phyloP scores from a whole-genome alignment of 2,888 invertebrate species.

The Antitype chi region DNA sequence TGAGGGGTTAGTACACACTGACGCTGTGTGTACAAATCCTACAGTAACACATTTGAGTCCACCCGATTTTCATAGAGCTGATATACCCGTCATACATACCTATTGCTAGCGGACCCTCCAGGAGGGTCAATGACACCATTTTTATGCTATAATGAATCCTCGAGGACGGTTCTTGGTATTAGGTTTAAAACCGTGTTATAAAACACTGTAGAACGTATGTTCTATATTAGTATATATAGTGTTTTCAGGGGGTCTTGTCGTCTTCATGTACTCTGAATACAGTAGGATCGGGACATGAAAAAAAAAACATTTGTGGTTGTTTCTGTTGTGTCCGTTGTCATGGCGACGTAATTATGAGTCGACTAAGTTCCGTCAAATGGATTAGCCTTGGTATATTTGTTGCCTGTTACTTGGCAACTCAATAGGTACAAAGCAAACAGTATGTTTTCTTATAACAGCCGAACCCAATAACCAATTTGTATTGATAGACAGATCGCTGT shows the following conservation, averaged over 20 bases:
- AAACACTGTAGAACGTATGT: background rate
- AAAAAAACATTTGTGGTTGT: background rate
- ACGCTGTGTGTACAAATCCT: no score
- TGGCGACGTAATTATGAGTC: background rate
- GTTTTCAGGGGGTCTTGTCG: background rate
- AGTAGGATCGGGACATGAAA: background rate
- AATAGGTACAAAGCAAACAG: conserved; percentile 5
- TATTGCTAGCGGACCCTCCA: background rate
- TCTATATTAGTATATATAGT: no score
- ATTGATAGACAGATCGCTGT: no score
- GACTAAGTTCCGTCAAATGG: background rate
- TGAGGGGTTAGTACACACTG: no score
- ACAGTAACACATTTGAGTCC: background rate
- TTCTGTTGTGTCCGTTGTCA: background rate
- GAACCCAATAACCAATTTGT: no score
- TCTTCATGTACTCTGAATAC: background rate
- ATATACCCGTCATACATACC: background rate
- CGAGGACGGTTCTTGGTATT: background rate
- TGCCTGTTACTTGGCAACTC: conserved; percentile 45
- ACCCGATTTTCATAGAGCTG: background rate
- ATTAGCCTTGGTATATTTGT: conserved; percentile 20
- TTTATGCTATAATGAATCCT: background rate
- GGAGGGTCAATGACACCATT: background rate
- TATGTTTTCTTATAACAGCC: background rate
- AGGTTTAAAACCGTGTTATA: background rate